phyloP scores from a whole-genome alignment of 2,113 vertebrate species.

The Progne subis region DNA sequence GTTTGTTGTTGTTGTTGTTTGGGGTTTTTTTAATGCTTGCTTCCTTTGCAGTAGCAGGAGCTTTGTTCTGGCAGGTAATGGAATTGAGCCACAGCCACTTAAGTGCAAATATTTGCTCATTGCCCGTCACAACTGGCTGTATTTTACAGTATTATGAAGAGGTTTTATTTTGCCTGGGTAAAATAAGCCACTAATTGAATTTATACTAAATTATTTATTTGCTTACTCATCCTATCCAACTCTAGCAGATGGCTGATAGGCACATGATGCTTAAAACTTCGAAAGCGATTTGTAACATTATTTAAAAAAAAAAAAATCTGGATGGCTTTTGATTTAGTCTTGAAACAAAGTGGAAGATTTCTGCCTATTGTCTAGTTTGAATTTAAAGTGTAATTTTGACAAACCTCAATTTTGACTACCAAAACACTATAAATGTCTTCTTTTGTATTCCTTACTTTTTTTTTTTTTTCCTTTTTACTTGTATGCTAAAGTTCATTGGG shows the following conservation, averaged over 20 bases:
- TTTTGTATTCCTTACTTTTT: not conserved
- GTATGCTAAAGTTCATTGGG: not conserved
- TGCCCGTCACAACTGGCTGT: conserved; percentile 20
- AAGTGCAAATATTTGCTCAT: conserved; percentile 17
- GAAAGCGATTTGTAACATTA: not conserved
- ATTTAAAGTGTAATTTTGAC: not conserved
- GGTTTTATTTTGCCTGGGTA: conserved; percentile 38
- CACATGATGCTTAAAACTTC: not conserved
- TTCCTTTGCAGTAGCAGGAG: not conserved
- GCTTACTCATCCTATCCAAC: not conserved
- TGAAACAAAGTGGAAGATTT: not conserved
- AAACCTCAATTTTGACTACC: not conserved
- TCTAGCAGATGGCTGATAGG: conserved; percentile 34
- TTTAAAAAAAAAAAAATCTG: not conserved
- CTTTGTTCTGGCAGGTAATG: not conserved
- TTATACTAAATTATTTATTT: conserved; percentile 50
- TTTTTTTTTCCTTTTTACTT: not conserved
- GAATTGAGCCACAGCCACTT: conserved; percentile 1
- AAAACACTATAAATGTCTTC: not conserved
- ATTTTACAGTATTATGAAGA: conserved; percentile 19
- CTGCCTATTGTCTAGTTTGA: not conserved
- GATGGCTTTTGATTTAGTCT: not conserved
- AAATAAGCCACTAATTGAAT: conserved; percentile 33
- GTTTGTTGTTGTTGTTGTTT: too few relatives aligned
- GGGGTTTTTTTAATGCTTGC: not conserved